phyloP scores from a whole-genome alignment of 2,797 vertebrate genomes.

The Syncerus caffer region DNA sequence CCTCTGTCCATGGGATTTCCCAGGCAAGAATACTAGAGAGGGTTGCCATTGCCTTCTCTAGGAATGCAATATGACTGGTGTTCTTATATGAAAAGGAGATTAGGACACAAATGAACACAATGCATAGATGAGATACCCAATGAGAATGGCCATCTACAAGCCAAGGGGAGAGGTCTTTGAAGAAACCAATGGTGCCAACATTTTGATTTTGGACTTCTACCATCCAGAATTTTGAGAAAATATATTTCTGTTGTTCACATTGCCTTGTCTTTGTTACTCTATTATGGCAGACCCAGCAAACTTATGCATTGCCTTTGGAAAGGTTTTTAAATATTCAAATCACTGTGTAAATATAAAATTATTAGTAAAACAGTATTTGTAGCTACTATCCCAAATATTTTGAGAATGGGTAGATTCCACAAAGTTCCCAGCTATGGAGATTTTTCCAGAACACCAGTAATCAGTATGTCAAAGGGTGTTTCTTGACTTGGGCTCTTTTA shows the following conservation, averaged over 20 bases:
- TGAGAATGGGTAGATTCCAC: not conserved
- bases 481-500: not conserved
- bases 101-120: not conserved
- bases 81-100: not conserved
- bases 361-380: not conserved
- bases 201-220: not conserved
- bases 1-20: not conserved
- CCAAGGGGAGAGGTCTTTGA: not conserved
- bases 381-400: not conserved
- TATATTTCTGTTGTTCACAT: not conserved
- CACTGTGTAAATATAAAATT: not conserved
- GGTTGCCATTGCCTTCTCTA: not conserved
- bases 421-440: not conserved
- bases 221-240: not conserved
- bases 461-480: not conserved
- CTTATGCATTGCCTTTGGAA: not conserved
- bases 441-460: not conserved
- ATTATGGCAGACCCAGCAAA: not conserved
- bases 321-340: not conserved
- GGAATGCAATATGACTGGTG: not conserved
- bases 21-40: not conserved
- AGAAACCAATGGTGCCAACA: not conserved
- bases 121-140: not conserved
- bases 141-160: not conserved
- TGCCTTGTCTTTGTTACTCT: not conserved